Base-by-base conservation (phyloP, 2,797 vertebrate genomes). In the Meda fulgida region DNA sequence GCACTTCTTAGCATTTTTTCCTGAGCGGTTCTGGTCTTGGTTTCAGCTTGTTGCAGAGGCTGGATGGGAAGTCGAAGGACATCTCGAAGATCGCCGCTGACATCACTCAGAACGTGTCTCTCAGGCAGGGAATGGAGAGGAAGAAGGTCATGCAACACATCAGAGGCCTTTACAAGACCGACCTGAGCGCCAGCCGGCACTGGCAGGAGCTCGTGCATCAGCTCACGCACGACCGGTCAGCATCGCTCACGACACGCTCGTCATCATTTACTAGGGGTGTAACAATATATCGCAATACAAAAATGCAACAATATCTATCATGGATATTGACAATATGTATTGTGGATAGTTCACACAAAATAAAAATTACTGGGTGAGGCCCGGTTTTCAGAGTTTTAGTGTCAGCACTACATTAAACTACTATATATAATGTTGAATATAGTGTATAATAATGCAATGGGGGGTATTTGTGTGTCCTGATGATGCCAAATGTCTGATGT, bases 141-240 rank as follows among this genome's bases (percentile, higher is more conserved):
- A 99, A 99, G 92, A 98, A 97, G 91, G 97, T 99, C 88, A 99
- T 99, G 90, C 97, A 98, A 93, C 98, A 99, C 91, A 99, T 99
- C 92, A 94, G 97, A 87, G 95, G 97, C 31, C 96, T 98, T 89
- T 99, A 98, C 89, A 99, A 99, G 91, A 95, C 96, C 3, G 97
- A 98, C 91, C 93, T 99, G 67, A 99, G 98, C 78, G 97, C 98
- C 89, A 98, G 97, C 90, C 96, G 98, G 14, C 97, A 97, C 88
- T 99, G 98, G 98, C 98, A 99, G 92, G 98, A 99, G 83, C 95
- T 99, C 77, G 97, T 98, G 91, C 98, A 98, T 46, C 98, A 99
- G 81, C 95, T 99, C 88, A 98, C 97, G 0, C 98, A 99, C 1
- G 98, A 99, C 85, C 95, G 98, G 98, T 99, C 87, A 92, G 95